A percentile compares a stretch with the other conserved stretches of the same genome.
phyloP scores from a whole-genome alignment of 2,113 vertebrate species.

The Trogon surrucura region DNA sequence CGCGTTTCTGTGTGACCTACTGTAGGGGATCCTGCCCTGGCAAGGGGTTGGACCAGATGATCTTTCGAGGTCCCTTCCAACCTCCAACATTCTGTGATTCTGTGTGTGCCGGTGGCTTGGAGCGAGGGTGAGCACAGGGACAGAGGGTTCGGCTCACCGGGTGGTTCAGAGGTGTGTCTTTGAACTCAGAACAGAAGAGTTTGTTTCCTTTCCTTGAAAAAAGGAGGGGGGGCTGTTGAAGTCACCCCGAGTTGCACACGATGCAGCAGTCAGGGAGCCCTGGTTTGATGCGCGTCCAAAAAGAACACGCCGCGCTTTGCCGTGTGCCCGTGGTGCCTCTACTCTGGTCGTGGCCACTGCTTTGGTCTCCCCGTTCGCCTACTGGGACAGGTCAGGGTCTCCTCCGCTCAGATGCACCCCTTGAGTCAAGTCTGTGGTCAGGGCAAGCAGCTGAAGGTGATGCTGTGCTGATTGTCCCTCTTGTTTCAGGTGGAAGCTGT shows the following conservation, averaged over 20 bases:
- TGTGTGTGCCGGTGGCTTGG: neutral
- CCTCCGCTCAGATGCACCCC: rapidly evolving
- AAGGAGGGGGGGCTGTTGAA: no score
- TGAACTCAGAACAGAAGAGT: neutral
- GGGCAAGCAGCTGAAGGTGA: rapidly evolving
- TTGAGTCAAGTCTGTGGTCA: neutral
- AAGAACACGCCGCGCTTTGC: neutral
- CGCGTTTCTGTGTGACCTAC: no score
- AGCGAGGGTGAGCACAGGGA: neutral
- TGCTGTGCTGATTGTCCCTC: neutral
- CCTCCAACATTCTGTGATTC: no score
- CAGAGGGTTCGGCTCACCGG: rapidly evolving
- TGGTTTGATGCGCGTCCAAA: neutral
- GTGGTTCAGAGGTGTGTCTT: neutral
- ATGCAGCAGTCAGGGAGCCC: rapidly evolving
- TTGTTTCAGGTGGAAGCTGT: neutral
- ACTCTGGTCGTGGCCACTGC: rapidly evolving
- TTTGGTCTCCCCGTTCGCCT: neutral
- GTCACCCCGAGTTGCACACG: neutral
- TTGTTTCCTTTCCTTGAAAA: neutral
- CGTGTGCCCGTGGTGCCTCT: rapidly evolving
- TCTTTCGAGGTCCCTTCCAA: no score
- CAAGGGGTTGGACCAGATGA: no score
- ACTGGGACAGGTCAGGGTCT: neutral
- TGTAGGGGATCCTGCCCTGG: no score